A percentile compares a stretch with the other conserved stretches of the same genome.
Evolutionary conservation across 2,888 invertebrate genomes (phyloP).

Genomic region (Sinopyrophorus schimmeli): DNA sequence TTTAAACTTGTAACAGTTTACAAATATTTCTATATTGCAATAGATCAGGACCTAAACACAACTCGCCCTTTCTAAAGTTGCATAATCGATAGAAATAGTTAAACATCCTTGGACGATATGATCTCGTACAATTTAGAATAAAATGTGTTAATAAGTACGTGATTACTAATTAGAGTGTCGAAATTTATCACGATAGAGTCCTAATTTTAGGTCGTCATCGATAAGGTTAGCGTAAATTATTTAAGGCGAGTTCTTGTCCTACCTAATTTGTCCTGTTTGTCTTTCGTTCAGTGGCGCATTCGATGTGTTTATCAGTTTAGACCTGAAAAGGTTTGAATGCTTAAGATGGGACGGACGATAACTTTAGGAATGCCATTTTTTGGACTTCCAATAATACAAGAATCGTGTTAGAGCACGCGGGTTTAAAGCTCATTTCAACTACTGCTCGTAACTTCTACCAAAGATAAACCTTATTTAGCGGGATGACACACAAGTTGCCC

Average conservation of each 20-base stretch:
- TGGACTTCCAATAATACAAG: slow-evolving; percentile 42
- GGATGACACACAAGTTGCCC: slow-evolving; percentile 32
- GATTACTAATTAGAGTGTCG: slow-evolving; percentile 31
- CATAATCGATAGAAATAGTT: no score
- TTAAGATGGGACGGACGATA: slow-evolving; percentile 47
- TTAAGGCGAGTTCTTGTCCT: slow-evolving; percentile 50
- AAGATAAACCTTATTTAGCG: slow-evolving; percentile 30
- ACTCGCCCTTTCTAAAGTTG: no score
- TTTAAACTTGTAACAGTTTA: no score
- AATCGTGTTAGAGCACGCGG: slow-evolving; percentile 43
- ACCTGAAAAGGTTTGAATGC: slow-evolving; percentile 46
- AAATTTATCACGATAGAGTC: slow-evolving; percentile 26
- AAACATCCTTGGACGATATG: no score
- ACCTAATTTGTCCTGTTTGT: slow-evolving; percentile 53
- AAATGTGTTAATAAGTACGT: slow-evolving; percentile 28
- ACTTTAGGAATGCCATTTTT: slow-evolving; percentile 49
- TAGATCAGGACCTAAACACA: no score
- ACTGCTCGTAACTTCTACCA: slow-evolving; percentile 36
- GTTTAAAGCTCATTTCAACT: slow-evolving; percentile 29
- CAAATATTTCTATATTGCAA: no score
- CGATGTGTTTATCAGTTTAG: slow-evolving; percentile 51
- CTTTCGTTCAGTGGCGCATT: slow-evolving; percentile 52
- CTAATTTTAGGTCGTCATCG: slow-evolving; percentile 34
- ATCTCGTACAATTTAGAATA: no score
- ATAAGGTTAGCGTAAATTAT: slow-evolving; percentile 50